Percentiles rank a stretch among this genome's conserved stretches.
phyloP scores from a whole-genome alignment of 2,888 invertebrate genomes.

The Agriotes lineatus region DNA sequence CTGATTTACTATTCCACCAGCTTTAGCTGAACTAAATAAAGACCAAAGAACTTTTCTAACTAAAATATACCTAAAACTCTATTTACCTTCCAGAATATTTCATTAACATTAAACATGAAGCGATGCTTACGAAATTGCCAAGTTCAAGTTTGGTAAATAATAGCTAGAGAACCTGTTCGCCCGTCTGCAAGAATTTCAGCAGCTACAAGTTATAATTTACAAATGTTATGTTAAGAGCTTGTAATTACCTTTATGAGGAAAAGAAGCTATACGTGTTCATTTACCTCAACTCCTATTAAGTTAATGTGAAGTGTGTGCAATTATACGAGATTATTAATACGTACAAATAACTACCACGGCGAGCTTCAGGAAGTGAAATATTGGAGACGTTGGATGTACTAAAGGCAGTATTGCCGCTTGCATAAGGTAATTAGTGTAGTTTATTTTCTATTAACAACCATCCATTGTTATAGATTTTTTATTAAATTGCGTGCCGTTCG shows the following conservation, averaged over 20 bases:
- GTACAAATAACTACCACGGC: too few relatives aligned
- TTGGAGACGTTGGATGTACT: too few relatives aligned
- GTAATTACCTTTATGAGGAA: neutral
- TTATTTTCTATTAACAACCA: too few relatives aligned
- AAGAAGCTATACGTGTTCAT: neutral
- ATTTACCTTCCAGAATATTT: neutral
- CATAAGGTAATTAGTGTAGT: too few relatives aligned
- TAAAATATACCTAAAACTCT: neutral
- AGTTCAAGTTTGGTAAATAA: constrained; percentile 4
- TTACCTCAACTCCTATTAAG: neutral
- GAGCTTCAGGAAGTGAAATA: too few relatives aligned
- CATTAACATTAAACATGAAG: neutral
- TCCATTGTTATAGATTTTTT: too few relatives aligned
- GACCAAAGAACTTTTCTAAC: too few relatives aligned
- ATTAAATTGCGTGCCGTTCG: too few relatives aligned
- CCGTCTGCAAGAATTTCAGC: neutral
- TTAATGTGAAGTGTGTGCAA: neutral
- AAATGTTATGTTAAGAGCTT: neutral
- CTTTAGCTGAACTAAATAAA: too few relatives aligned
- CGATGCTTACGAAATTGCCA: constrained; percentile 3
- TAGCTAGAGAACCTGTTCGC: constrained; percentile 1
- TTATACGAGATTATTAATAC: too few relatives aligned
- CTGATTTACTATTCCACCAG: too few relatives aligned
- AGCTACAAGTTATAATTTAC: neutral
- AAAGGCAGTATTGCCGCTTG: too few relatives aligned